Conservation (phyloP, 2,797 vertebrate genomes). For the Hipposideros larvatus region DNA sequence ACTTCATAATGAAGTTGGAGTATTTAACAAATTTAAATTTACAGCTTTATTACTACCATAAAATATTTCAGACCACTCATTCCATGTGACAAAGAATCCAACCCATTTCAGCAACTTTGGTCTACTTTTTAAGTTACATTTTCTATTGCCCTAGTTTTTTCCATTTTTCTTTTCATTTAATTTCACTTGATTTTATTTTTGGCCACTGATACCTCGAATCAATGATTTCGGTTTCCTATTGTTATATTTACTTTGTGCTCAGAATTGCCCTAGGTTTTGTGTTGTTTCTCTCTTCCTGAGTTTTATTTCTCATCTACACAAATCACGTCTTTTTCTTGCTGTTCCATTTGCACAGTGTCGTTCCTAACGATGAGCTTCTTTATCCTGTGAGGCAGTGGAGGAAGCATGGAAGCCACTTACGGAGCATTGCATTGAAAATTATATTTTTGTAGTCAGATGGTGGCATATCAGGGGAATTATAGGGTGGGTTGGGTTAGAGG, state of each 20-base stretch:
- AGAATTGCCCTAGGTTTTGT: not conserved
- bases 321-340: slow-evolving; percentile 24
- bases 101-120: not conserved
- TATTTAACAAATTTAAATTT: slow-evolving; percentile 35
- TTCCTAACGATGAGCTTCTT: not conserved
- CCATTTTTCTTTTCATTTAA: not conserved
- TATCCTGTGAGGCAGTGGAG: slow-evolving; percentile 53
- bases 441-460: not conserved
- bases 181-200: not conserved
- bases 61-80: slow-evolving; percentile 49
- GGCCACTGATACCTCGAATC: slow-evolving; percentile 35
- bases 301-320: slow-evolving; percentile 64
- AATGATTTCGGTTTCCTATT: not conserved
- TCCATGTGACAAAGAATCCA: slow-evolving; percentile 36
- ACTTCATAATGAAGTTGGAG: slow-evolving; percentile 23
- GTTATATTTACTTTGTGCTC: slow-evolving; percentile 1
- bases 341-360: slow-evolving; percentile 8
- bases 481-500: slow-evolving; percentile 39
- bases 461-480: not conserved
- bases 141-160: slow-evolving; percentile 13
- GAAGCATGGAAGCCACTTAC: slow-evolving; percentile 2
- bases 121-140: slow-evolving; percentile 39
- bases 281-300: slow-evolving; percentile 38
- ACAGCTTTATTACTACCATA: not conserved
- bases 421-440: not conserved